A percentile compares a stretch with the other conserved stretches of the same genome.
phyloP scores from a whole-genome alignment of 2,888 invertebrate species.

The Brenthis hecate region DNA sequence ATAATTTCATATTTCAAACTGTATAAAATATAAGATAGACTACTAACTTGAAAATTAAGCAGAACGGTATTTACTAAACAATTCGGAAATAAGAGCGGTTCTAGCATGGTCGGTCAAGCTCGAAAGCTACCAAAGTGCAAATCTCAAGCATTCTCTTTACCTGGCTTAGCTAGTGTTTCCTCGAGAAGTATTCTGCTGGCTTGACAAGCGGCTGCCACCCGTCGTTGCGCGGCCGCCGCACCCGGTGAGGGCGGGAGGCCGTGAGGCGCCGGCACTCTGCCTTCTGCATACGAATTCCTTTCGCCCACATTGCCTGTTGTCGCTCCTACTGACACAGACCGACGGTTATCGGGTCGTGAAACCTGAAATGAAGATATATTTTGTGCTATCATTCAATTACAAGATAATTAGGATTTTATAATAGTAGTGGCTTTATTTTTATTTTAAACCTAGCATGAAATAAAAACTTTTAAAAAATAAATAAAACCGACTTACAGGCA shows the following conservation, averaged over 20 bases:
- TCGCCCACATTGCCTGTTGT: constrained; percentile 51
- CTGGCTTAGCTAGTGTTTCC: constrained; percentile 83
- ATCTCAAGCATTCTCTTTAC: constrained; percentile 53
- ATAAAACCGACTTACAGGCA: no score
- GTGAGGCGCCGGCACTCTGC: constrained; percentile 70
- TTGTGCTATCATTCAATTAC: not conserved
- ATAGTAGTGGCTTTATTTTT: no score
- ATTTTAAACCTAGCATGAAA: no score
- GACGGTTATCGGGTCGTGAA: constrained; percentile 62
- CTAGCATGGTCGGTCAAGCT: not conserved
- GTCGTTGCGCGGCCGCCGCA: constrained; percentile 59
- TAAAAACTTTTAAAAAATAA: no score
- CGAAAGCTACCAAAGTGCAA: constrained; percentile 5
- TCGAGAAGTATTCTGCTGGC: constrained; percentile 87
- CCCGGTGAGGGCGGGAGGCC: constrained; percentile 73
- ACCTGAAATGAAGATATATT: constrained; percentile 52
- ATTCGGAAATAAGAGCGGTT: not conserved
- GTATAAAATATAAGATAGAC: no score
- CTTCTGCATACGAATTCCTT: constrained; percentile 65
- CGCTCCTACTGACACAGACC: constrained; percentile 66
- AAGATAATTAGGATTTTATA: no score
- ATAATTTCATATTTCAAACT: no score
- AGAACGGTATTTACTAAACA: no score
- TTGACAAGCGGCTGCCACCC: constrained; percentile 70
- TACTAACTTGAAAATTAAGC: no score